phyloP scores from a whole-genome alignment of 2,797 vertebrate genomes.

The Peromyscus attwateri region DNA sequence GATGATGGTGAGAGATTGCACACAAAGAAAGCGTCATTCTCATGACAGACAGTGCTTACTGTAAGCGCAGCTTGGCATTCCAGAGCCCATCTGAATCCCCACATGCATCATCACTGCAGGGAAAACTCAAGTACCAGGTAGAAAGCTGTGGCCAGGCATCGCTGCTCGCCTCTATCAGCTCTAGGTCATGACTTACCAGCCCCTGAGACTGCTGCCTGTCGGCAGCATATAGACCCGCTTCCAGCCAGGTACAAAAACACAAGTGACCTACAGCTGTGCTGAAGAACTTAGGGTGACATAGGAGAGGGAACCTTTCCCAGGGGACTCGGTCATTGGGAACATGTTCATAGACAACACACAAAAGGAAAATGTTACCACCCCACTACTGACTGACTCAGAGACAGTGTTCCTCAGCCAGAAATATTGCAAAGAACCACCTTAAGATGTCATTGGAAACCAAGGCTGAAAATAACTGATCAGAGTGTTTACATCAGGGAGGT shows the following conservation, averaged over 20 bases:
- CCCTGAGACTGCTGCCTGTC: background rate
- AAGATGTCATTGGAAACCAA: background rate
- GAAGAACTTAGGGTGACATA: no score
- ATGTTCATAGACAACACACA: background rate
- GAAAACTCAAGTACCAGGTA: background rate
- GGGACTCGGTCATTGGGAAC: background rate
- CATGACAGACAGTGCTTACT: rapidly evolving
- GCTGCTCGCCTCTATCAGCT: rapidly evolving
- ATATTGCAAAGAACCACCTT: background rate
- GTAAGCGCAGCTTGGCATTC: background rate
- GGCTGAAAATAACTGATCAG: background rate
- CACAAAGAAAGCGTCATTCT: background rate
- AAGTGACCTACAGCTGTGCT: background rate
- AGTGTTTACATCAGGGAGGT: background rate
- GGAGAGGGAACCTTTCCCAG: rapidly evolving
- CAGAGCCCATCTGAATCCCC: background rate
- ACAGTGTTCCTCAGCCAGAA: background rate
- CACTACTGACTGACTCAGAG: background rate
- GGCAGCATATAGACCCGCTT: background rate
- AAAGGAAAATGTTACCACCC: background rate
- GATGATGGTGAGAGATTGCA: rapidly evolving
- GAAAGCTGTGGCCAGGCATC: background rate
- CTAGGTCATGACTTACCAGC: background rate
- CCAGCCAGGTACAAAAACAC: background rate
- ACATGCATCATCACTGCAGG: background rate